Conservation (phyloP, 2,797 vertebrate species). For the Amblyopsis hoosieri region DNA sequence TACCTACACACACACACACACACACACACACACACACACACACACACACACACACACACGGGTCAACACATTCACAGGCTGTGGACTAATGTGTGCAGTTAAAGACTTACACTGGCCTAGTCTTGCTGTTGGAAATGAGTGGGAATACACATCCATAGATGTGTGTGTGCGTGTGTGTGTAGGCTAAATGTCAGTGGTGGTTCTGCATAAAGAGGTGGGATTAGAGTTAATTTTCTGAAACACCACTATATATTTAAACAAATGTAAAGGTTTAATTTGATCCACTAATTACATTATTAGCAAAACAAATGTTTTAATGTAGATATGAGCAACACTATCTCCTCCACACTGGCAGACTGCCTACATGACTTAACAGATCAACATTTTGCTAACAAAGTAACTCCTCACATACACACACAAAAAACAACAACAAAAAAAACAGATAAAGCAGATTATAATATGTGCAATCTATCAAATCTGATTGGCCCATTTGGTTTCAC, state of each 20-base stretch:
- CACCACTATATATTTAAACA: too few species aligned
- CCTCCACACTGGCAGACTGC: not conserved
- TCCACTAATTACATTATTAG: too few species aligned
- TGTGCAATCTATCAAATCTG: conserved; percentile 24
- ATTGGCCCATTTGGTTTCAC: conserved; percentile 40
- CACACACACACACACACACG: not conserved
- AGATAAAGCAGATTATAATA: conserved; percentile 10
- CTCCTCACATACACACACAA: conserved; percentile 1
- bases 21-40: not conserved
- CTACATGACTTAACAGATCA: not conserved
- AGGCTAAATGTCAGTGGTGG: not conserved
- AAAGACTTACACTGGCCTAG: too few species aligned
- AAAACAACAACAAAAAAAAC: conserved; percentile 13
- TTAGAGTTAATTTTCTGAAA: not conserved
- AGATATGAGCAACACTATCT: too few species aligned
- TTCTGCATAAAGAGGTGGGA: conserved; percentile 1
- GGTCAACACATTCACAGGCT: not conserved
- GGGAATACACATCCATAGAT: not conserved
- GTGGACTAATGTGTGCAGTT: too few species aligned
- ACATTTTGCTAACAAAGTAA: not conserved
- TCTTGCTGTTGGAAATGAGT: too few species aligned
- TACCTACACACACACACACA: conserved; percentile 76
- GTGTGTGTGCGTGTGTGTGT: not conserved
- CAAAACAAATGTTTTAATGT: too few species aligned
- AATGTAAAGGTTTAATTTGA: too few species aligned